phyloP scores from a whole-genome alignment of 2,113 vertebrate species.

The Tyto alba region DNA sequence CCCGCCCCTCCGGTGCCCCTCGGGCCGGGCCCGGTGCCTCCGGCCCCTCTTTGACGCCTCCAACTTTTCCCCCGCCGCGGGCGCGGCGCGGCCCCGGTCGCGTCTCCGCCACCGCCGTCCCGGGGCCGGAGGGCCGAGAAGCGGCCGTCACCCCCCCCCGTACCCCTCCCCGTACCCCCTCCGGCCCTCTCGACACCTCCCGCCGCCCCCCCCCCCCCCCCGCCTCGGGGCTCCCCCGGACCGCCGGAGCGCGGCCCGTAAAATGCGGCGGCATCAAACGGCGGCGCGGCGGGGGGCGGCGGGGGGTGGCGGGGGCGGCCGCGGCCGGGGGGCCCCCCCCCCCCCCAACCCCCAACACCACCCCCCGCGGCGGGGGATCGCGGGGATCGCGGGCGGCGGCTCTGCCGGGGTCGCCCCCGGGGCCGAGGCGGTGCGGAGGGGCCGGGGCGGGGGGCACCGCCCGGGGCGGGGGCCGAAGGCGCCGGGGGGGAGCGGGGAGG shows the following conservation, averaged over 20 bases:
- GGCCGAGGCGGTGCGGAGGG: not conserved
- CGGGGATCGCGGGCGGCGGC: not conserved
- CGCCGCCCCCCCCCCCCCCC: not conserved
- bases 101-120: not conserved
- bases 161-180: not conserved
- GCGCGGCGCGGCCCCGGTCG: not conserved
- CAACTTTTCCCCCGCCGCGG: not conserved
- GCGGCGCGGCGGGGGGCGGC: not conserved
- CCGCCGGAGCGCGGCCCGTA: not conserved
- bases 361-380: no score
- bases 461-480: not conserved
- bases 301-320: not conserved
- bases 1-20: not conserved
- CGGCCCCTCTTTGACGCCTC: not conserved
- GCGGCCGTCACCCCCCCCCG: not conserved
- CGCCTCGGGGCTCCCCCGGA: not conserved
- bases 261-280: not conserved
- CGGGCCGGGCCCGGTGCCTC: not conserved
- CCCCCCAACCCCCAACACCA: no score
- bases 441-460: not conserved
- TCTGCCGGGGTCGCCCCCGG: not conserved
- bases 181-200: no score
- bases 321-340: not conserved
- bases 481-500: not conserved
- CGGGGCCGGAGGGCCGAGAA: not conserved